phyloP scores from a whole-genome alignment of 2,888 invertebrate species.

The Azorinus chamasolen region DNA sequence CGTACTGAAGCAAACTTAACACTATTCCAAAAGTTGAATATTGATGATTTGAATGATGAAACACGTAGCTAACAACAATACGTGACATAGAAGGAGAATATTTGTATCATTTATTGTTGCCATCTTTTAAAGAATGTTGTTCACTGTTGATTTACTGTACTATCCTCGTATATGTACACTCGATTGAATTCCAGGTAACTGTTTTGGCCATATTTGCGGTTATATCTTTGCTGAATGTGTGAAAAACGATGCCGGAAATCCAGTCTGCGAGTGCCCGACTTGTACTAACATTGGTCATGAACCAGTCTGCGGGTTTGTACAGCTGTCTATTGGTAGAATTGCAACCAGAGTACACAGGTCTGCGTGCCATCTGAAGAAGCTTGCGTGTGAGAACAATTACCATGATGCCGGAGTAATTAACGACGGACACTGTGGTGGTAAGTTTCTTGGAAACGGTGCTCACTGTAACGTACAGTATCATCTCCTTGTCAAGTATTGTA shows the following conservation, averaged over 20 bases:
- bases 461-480: no score
- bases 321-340: conserved; percentile 18
- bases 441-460: conserved; percentile 1
- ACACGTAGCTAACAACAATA: no score
- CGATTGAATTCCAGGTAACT: conserved; percentile 64
- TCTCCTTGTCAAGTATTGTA: no score
- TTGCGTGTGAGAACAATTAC: conserved; percentile 52
- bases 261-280: conserved; percentile 66
- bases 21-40: no score
- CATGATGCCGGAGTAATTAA: conserved; percentile 54
- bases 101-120: no score
- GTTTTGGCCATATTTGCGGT: conserved; percentile 44
- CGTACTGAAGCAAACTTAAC: no score
- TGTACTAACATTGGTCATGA: conserved; percentile 60
- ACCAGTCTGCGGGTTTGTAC: conserved; percentile 63
- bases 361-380: conserved; percentile 56
- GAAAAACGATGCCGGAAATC: conserved; percentile 17
- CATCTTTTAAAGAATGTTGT: no score
- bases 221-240: conserved; percentile 54
- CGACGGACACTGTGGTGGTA: conserved; percentile 67
- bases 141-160: no score
- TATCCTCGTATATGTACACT: no score
- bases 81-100: no score
- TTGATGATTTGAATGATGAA: no score
- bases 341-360: conserved; percentile 51